phyloP scores from a whole-genome alignment of 2,113 vertebrate genomes.

The Zosterops hypoxanthus region DNA sequence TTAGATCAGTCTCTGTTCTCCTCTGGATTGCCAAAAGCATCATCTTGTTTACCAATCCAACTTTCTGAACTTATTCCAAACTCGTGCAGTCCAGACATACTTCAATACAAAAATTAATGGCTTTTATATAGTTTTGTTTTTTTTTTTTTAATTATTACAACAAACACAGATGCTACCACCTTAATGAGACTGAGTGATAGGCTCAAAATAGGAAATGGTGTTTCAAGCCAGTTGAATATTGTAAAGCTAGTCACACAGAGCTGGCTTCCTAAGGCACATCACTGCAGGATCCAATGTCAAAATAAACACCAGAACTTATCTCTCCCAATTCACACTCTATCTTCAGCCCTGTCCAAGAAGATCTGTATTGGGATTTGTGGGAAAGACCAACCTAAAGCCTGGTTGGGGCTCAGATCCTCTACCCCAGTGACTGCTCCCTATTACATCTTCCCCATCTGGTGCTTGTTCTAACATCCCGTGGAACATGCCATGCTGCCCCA shows the following conservation, averaged over 20 bases:
- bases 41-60: background rate
- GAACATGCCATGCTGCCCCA: background rate
- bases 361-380: background rate
- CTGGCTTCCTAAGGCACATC: background rate
- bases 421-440: rapidly evolving
- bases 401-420: background rate
- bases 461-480: background rate
- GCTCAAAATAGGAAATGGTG: background rate
- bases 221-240: background rate
- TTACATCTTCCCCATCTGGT: background rate
- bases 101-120: background rate
- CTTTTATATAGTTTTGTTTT: background rate
- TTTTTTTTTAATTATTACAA: background rate
- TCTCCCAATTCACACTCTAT: background rate
- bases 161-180: background rate
- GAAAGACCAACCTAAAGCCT: background rate
- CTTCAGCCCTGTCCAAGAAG: background rate
- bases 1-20: background rate
- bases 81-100: background rate
- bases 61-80: background rate
- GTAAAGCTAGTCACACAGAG: background rate
- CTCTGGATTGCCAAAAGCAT: background rate
- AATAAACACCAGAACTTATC: background rate
- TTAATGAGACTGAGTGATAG: background rate
- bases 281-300: background rate